Base-by-base conservation (phyloP, 2,113 vertebrate species). In the Stictonetta naevosa region DNA sequence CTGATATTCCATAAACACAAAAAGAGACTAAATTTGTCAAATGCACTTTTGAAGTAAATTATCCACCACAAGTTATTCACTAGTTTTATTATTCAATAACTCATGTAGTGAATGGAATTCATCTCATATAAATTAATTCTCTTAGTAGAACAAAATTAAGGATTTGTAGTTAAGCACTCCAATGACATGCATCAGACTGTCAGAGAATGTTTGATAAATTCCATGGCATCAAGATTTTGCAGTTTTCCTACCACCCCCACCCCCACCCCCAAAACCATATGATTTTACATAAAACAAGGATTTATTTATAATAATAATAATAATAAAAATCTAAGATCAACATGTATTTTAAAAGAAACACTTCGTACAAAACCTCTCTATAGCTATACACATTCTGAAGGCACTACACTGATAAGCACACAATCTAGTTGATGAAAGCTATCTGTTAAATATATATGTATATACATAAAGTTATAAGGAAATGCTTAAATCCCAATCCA, bases 71-170 rank as follows among this genome's bases (percentile, higher is more conserved):
- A 90, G 86, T 86, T 86, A 92, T 83, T 68, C 75, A 67, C 50
- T 67, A 63, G 66, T 79, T 96, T 94, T 91, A 93, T 91, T 93
- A 74, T 92, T 96, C 76, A 64, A 18, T 88, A 92, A 92, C 66
- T 96, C 60, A 81, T 64, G 38, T 48, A 80, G 73, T 64, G 46
- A 96, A 93, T 50, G 20, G 85, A 92, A 76, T 86, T 90, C 29
- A 90, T 92, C 60, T 82, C 86, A 85, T 72, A 90, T 95, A 93
- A 94, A 97, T 66, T 44, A 78, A 90, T 86, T 74, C 92, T 68
- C 42, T 83, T 68, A 71, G 68, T 34, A 92, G 52, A 38, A 77
- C 29, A 94, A 92, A 93, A 86, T 81, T 90, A 94, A 81, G 88
- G 55, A 93, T 66, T 87, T 92, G 87, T 83, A 10, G 26, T 75